phyloP scores from a whole-genome alignment of 2,113 vertebrate genomes.

The Eulacestoma nigropectus region DNA sequence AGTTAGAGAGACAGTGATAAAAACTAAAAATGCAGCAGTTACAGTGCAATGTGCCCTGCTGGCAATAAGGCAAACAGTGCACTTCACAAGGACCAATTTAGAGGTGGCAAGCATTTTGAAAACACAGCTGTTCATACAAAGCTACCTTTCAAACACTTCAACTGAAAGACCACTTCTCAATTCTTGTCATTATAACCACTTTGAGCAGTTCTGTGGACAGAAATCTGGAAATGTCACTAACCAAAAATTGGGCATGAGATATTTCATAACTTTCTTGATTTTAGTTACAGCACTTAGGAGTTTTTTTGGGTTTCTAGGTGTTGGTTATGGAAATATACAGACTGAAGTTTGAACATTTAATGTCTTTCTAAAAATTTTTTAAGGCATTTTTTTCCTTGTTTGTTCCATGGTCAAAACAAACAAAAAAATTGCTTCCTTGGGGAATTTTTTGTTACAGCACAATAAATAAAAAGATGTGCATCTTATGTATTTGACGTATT shows the following conservation, averaged over 20 bases:
- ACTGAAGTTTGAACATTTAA: background rate
- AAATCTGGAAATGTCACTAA: background rate
- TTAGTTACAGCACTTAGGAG: background rate
- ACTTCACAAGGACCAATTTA: slow-evolving; percentile 58
- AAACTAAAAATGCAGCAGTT: slow-evolving; percentile 67
- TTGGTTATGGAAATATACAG: background rate
- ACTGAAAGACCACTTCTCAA: slow-evolving; percentile 14
- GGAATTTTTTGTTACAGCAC: background rate
- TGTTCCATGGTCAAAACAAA: background rate
- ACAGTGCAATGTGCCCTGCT: slow-evolving; percentile 59
- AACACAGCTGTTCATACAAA: slow-evolving; percentile 63
- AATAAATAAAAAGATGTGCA: background rate
- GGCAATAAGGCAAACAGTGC: slow-evolving; percentile 57
- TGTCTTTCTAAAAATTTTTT: background rate
- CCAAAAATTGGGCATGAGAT: background rate
- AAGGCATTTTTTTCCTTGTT: background rate
- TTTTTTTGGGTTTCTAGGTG: background rate
- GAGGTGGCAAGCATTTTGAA: slow-evolving; percentile 65
- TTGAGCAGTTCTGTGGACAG: background rate
- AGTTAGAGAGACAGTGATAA: slow-evolving; percentile 65
- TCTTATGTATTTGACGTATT: background rate
- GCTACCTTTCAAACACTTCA: slow-evolving; percentile 34
- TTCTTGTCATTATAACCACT: slow-evolving; percentile 27
- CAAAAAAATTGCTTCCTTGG: background rate
- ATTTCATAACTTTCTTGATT: background rate